A percentile compares a stretch with the other conserved stretches of the same genome.
Evolutionary conservation across 2,888 invertebrate genomes (phyloP).

Genomic region (Eupithecia dodoneata): DNA sequence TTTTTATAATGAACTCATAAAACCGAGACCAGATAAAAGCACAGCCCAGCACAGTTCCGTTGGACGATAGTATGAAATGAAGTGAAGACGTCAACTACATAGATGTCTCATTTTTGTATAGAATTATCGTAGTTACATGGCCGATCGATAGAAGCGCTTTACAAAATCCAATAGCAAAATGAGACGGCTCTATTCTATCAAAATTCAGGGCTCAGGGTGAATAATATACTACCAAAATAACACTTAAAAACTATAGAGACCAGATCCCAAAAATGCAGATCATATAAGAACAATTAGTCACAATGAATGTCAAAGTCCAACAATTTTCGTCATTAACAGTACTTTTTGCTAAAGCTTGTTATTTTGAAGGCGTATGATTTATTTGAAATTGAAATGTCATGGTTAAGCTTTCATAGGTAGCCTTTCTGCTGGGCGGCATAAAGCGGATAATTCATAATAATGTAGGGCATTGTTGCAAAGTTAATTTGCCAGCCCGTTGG

Average conservation of each 20-base stretch:
- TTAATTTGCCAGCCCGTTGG: slow-evolving; percentile 40
- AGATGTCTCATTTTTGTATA: too few relatives aligned
- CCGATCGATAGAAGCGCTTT: too few relatives aligned
- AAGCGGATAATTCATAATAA: slow-evolving; percentile 34
- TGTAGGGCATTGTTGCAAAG: slow-evolving; percentile 36
- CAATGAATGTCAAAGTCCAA: neutral
- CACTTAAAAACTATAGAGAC: neutral
- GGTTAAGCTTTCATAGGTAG: slow-evolving; percentile 20
- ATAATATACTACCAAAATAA: neutral
- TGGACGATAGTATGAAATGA: too few relatives aligned
- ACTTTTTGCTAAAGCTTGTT: neutral
- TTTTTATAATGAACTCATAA: too few relatives aligned
- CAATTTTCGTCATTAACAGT: neutral
- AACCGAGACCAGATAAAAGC: too few relatives aligned
- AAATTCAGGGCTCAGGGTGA: neutral
- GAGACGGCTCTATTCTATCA: too few relatives aligned
- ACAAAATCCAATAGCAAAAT: too few relatives aligned
- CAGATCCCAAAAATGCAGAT: neutral
- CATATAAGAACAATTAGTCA: neutral
- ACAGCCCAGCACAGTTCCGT: too few relatives aligned
- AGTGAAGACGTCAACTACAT: too few relatives aligned
- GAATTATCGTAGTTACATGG: too few relatives aligned
- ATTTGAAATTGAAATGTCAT: slow-evolving; percentile 27
- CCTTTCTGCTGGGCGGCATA: slow-evolving; percentile 29
- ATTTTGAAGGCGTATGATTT: slow-evolving; percentile 11